Conservation (phyloP, 2,113 vertebrate genomes). For the Anser brachyrhynchus region DNA sequence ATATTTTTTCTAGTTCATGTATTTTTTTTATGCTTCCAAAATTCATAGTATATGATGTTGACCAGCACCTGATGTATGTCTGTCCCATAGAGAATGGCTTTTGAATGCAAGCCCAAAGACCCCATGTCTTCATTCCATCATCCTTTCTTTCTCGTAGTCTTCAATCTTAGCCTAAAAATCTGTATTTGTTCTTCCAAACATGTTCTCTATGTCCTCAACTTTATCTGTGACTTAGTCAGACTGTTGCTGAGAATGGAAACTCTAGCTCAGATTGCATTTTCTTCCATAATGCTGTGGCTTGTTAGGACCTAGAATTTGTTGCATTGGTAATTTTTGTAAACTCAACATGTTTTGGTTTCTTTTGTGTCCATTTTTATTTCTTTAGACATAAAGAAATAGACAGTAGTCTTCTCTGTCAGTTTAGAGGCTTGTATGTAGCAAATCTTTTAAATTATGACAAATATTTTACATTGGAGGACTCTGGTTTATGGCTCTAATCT, state of each 20-base stretch:
- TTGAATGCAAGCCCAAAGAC: background rate
- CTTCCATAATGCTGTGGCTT: background rate
- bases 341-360: background rate
- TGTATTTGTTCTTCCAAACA: background rate
- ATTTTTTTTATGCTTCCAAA: background rate
- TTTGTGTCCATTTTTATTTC: background rate
- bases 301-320: background rate
- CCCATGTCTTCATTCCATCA: background rate
- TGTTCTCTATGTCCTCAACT: background rate
- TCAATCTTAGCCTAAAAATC: background rate
- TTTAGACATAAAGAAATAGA: too few species aligned
- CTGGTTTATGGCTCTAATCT: background rate
- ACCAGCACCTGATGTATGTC: too few species aligned
- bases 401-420: background rate
- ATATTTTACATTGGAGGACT: background rate
- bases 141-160: background rate
- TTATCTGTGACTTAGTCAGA: background rate
- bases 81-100: background rate
- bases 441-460: background rate
- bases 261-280: background rate
- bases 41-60: background rate
- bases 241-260: background rate
- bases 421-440: background rate
- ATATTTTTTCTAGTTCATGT: background rate
- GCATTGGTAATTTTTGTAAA: background rate